phyloP scores from a whole-genome alignment of 92 coral and sea anemone species.

The Porites lobata region DNA sequence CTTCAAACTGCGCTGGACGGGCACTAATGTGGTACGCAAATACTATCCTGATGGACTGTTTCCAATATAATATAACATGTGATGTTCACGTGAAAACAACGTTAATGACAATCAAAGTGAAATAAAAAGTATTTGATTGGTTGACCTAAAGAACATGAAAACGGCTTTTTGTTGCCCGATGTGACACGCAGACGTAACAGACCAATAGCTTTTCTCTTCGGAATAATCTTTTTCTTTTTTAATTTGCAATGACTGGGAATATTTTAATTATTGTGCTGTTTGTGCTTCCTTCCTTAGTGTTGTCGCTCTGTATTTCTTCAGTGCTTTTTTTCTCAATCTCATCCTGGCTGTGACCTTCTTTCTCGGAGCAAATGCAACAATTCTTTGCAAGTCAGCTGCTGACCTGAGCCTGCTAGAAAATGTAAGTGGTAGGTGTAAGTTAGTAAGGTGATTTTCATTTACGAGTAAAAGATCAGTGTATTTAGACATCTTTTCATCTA shows the following conservation, averaged over 20 bases:
- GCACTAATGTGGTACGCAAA: conserved; percentile 72
- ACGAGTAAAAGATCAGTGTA: too few relatives aligned
- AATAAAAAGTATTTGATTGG: too few relatives aligned
- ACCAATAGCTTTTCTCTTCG: too few relatives aligned
- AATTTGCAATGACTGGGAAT: not conserved
- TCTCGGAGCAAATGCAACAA: conserved; percentile 78
- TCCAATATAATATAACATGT: too few relatives aligned
- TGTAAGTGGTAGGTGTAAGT: conserved; percentile 36
- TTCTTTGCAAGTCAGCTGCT: conserved; percentile 79
- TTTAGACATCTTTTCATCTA: too few relatives aligned
- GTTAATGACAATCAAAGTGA: too few relatives aligned
- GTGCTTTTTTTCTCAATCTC: conserved; percentile 70
- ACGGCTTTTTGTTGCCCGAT: too few relatives aligned
- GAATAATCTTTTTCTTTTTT: too few relatives aligned
- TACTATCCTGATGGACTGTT: not conserved
- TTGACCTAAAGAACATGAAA: too few relatives aligned
- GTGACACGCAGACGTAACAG: too few relatives aligned
- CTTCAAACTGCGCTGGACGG: conserved; percentile 76
- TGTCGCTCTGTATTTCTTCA: conserved; percentile 64
- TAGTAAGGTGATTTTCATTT: too few relatives aligned
- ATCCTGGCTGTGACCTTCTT: conserved; percentile 71
- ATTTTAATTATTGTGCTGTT: not conserved
- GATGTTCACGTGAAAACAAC: too few relatives aligned
- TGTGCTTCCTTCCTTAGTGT: conserved; percentile 24
- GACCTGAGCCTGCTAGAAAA: conserved; percentile 76